phyloP scores from a whole-genome alignment of 2,888 invertebrate genomes.

The Dicyrtomina minuta region DNA sequence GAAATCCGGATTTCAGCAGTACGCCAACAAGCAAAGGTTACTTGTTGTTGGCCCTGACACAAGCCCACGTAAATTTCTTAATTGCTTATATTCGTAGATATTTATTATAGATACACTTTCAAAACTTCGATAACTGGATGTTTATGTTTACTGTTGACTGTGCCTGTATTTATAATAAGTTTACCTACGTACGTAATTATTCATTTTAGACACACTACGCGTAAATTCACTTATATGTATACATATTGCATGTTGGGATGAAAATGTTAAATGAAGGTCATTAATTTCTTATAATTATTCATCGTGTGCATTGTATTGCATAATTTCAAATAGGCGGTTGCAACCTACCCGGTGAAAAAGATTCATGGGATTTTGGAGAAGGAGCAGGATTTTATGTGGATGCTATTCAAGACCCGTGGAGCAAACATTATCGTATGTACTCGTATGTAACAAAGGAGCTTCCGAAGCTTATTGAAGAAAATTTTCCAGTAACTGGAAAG shows the following conservation, averaged over 20 bases:
- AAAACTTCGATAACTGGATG: too few relatives aligned
- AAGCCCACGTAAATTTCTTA: conserved; percentile 74
- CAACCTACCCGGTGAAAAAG: conserved; percentile 87
- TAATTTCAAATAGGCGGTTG: conserved; percentile 56
- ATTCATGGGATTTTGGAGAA: conserved; percentile 90
- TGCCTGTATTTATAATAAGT: too few relatives aligned
- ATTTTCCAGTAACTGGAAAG: conserved; percentile 65
- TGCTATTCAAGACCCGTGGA: conserved; percentile 89
- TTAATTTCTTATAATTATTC: too few relatives aligned
- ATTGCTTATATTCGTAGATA: too few relatives aligned
- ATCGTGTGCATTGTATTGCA: too few relatives aligned
- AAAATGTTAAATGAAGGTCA: too few relatives aligned
- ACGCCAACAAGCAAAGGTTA: conserved; percentile 81
- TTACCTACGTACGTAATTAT: too few relatives aligned
- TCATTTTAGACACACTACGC: too few relatives aligned
- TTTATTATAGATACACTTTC: too few relatives aligned
- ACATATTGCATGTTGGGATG: too few relatives aligned
- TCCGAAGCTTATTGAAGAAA: conserved; percentile 69
- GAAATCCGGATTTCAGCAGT: conserved; percentile 91
- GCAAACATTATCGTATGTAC: conserved; percentile 89
- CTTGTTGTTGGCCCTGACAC: conserved; percentile 94
- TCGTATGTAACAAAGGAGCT: conserved; percentile 89
- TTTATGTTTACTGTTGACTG: too few relatives aligned
- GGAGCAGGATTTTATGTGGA: conserved; percentile 96
- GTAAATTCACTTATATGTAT: too few relatives aligned